phyloP scores from a whole-genome alignment of 2,113 vertebrate species.

The Motacilla alba region DNA sequence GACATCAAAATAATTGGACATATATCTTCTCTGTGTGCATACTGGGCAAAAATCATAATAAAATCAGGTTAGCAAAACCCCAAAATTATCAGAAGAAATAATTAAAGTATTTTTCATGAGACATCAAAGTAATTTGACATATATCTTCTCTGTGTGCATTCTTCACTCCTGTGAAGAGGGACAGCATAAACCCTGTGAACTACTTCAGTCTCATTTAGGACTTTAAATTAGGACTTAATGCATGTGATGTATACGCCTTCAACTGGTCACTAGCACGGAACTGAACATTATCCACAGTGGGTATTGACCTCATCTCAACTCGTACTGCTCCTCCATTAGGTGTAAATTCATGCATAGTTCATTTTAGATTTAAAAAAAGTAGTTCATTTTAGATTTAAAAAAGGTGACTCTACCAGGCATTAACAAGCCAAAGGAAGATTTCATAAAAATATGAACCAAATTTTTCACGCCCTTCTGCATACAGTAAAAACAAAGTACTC shows the following conservation, averaged over 20 bases:
- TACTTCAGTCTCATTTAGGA: not conserved
- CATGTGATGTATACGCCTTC: not conserved
- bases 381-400: conserved; percentile 5
- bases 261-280: not conserved
- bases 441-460: not conserved
- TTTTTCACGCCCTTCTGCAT: not conserved
- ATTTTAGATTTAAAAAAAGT: not conserved
- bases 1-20: not conserved
- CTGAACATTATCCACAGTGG: not conserved
- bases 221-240: not conserved
- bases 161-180: not conserved
- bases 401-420: not conserved
- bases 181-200: not conserved
- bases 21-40: not conserved
- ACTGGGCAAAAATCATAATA: not conserved
- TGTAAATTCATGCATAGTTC: conserved; percentile 20
- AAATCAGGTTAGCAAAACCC: not conserved
- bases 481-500: not conserved
- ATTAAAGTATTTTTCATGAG: not conserved
- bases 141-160: not conserved
- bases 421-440: conserved; percentile 11
- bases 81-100: not conserved
- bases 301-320: not conserved
- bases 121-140: not conserved
- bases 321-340: not conserved